Evolutionary conservation across 2,113 vertebrate species (phyloP).

Genomic region (Megaleporinus macrocephalus): DNA sequence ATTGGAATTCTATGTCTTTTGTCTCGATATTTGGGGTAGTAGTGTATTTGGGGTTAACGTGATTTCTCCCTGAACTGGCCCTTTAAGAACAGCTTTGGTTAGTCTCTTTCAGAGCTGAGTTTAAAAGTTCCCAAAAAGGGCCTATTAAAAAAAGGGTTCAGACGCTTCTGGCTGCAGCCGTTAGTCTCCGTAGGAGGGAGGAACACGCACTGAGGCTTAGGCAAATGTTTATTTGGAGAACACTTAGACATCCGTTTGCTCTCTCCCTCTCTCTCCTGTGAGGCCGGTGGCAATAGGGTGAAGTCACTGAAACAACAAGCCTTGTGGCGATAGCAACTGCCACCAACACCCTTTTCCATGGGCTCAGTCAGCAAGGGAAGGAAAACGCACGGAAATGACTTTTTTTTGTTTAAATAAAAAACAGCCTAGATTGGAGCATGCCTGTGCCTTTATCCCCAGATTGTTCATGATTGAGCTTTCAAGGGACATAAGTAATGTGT

Average conservation of each 20-base stretch:
- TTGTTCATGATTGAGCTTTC: background rate
- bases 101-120: background rate
- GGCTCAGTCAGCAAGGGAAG: background rate
- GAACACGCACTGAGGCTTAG: background rate
- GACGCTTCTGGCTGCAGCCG: background rate
- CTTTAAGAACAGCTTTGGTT: background rate
- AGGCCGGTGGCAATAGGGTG: background rate
- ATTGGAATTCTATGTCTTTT: no score
- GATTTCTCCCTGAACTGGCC: background rate
- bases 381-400: background rate
- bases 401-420: no score
- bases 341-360: constrained; percentile 20
- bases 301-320: constrained; percentile 16
- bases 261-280: background rate
- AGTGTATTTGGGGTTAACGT: no score
- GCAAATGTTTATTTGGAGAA: constrained; percentile 18
- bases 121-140: background rate
- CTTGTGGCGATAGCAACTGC: background rate
- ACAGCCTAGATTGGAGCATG: background rate
- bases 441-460: background rate
- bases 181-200: constrained; percentile 11
- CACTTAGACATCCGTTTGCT: background rate
- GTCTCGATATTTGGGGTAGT: no score
- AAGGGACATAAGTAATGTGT: background rate
- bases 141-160: background rate